Evolutionary conservation across 2,888 invertebrate species (phyloP).

Genomic region (Nemotelus nigrinus): DNA sequence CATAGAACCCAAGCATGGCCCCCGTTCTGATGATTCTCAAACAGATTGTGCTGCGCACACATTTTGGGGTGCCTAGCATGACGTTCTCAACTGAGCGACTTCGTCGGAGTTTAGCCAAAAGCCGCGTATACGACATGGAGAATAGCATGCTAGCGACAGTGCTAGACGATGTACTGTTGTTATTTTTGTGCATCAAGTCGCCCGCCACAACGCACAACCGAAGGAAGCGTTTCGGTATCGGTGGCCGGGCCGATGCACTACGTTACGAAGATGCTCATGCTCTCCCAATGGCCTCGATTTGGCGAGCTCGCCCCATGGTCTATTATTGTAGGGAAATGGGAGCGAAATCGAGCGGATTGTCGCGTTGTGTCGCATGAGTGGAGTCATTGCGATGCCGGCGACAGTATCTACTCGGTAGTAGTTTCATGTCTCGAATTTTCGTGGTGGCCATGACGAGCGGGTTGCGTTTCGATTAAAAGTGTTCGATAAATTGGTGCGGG

Average conservation of each 20-base stretch:
- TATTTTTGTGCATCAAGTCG: constrained; percentile 3
- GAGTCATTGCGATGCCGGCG: background rate
- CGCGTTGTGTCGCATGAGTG: background rate
- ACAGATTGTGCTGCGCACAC: too few species aligned
- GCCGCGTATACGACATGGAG: too few species aligned
- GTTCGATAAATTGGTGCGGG: background rate
- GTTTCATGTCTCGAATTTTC: constrained; percentile 7
- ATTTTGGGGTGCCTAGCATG: too few species aligned
- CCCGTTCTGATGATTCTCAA: background rate
- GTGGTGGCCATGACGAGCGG: background rate
- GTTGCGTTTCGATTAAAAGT: background rate
- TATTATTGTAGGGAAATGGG: background rate
- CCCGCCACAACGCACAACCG: background rate
- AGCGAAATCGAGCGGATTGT: background rate
- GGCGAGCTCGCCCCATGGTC: background rate
- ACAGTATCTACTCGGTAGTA: background rate
- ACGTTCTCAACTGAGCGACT: too few species aligned
- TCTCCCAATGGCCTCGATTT: background rate
- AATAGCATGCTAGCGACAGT: background rate
- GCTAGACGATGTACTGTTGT: background rate
- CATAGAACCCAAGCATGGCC: background rate
- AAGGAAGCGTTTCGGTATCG: background rate
- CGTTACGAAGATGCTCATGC: too few species aligned
- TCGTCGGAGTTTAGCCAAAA: too few species aligned
- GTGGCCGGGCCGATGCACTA: background rate